These are phyloP conservation scores for Prochilodus magdalenae DNA, from an alignment of 2,113 vertebrate species.

Conservation along the genomic window DNA sequence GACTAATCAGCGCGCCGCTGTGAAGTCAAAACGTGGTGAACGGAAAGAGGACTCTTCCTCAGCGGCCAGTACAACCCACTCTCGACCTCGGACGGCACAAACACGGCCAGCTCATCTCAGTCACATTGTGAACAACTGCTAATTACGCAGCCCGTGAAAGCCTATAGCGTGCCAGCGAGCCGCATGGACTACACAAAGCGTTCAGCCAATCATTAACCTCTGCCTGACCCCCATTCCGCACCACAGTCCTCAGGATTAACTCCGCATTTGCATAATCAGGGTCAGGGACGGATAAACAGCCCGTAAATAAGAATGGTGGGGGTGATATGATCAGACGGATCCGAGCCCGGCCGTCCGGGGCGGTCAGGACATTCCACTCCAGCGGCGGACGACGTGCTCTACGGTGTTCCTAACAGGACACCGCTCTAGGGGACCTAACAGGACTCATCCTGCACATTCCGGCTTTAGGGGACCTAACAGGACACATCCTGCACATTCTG, in stretches of 20 bases:
- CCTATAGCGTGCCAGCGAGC: conserved; percentile 47
- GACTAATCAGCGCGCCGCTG: too few species aligned
- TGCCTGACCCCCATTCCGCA: conserved; percentile 69
- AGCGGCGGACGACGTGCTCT: too few species aligned
- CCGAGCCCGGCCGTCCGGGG: background rate
- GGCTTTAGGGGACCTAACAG: too few species aligned
- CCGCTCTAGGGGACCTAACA: too few species aligned
- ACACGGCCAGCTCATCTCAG: conserved; percentile 23
- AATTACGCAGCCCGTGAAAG: conserved; percentile 59
- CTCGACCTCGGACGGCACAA: conserved; percentile 2
- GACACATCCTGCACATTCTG: too few species aligned
- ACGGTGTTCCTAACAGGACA: too few species aligned
- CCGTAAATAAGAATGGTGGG: conserved; percentile 62
- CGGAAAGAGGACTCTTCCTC: background rate
- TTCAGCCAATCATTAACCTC: conserved; percentile 78
- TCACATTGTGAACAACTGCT: conserved; percentile 28
- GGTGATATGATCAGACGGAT: conserved; percentile 34
- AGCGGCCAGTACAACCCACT: background rate
- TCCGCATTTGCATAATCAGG: conserved; percentile 78
- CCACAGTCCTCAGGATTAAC: conserved; percentile 73
- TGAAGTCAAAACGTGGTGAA: background rate
- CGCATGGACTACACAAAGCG: conserved; percentile 63
- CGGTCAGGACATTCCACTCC: background rate
- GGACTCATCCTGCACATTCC: too few species aligned
- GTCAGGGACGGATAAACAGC: conserved; percentile 68